Base-by-base conservation (phyloP, 2,888 invertebrate species). In the Psylliodes chrysocephalus region DNA sequence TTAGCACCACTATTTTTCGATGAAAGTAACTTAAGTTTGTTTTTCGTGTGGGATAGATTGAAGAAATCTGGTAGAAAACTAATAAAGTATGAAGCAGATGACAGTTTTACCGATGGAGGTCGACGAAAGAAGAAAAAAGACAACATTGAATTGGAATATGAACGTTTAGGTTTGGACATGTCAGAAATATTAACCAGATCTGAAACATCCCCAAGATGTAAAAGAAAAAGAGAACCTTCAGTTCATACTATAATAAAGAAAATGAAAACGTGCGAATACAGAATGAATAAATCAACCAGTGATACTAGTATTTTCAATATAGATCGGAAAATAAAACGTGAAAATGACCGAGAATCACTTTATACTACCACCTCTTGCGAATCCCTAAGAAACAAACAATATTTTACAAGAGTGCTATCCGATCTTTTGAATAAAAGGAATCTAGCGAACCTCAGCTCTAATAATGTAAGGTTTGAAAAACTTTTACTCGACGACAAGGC, bases 1-100 rank as follows among this genome's bases (percentile, higher is more conserved):
- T 77, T 82, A 19, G 70, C 75, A 2, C 81, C 81, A 1, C 51
- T 81, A 22, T 82, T 78, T 65, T 80, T 79, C 55, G 78, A 77
- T 52, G 73, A 71, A 30, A 63, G 64, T 10, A 57, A 52, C 17
- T 52, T 70, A n/a, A 75, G 75, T 60, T 49, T 77, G n/a, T 64
- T 64, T 44, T 69, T 52, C 17, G 70, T 75, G n/a, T 68, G 71
- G 66, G 66, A 73, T 17, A 64, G 64, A 22, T 12, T 30, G 25
- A 62, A 28, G 25, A 40, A 18, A 4, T 4, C 55, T 0, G 56
- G 14, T 10, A 61, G 15, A 47, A 64, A 63, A 62, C 61, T 61
- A 18, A 57, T 66, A 49, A 70, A 64, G 55, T 62, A 64, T 69
- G 63, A 63, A 61, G 53, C 38, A 60, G 60, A 33, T 51, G 64